A percentile compares a stretch with the other conserved stretches of the same genome.
Conservation (phyloP, 2,888 invertebrate species). For the Rhagonycha lutea region DNA sequence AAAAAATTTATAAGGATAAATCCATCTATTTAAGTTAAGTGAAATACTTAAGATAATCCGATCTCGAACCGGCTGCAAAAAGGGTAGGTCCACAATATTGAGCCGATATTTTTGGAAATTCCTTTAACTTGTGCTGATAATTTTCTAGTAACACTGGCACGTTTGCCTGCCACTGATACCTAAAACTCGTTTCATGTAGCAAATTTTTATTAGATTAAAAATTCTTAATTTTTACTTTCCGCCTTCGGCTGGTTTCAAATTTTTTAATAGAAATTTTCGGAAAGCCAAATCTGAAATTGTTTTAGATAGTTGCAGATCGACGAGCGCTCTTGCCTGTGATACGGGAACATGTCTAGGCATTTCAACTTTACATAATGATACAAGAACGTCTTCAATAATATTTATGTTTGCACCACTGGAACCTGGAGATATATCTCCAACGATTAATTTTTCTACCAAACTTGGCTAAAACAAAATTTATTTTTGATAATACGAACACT, state of each 20-base stretch:
- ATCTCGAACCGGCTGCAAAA: constrained; percentile 84
- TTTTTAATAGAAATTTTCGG: constrained; percentile 82
- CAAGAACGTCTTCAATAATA: constrained; percentile 67
- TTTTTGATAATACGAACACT: neutral
- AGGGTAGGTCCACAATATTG: constrained; percentile 67
- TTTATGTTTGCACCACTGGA: constrained; percentile 64
- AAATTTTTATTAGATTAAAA: neutral
- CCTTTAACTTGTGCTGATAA: constrained; percentile 65
- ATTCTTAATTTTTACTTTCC: neutral
- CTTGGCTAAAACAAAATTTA: constrained; percentile 50
- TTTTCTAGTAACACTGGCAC: constrained; percentile 71
- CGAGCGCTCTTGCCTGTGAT: constrained; percentile 69
- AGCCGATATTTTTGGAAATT: constrained; percentile 62
- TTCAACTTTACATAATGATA: constrained; percentile 65
- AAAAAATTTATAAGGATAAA: neutral
- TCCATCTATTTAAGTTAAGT: neutral
- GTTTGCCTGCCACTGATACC: constrained; percentile 81
- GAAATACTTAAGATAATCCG: constrained; percentile 78
- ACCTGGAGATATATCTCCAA: constrained; percentile 75
- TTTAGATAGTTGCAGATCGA: constrained; percentile 67
- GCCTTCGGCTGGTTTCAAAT: constrained; percentile 60
- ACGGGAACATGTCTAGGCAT: constrained; percentile 67
- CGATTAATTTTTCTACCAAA: constrained; percentile 67
- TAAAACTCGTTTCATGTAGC: constrained; percentile 31
- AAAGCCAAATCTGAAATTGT: constrained; percentile 62